Conservation (phyloP, 2,888 invertebrate genomes). For the Ectropis crepuscularia region DNA sequence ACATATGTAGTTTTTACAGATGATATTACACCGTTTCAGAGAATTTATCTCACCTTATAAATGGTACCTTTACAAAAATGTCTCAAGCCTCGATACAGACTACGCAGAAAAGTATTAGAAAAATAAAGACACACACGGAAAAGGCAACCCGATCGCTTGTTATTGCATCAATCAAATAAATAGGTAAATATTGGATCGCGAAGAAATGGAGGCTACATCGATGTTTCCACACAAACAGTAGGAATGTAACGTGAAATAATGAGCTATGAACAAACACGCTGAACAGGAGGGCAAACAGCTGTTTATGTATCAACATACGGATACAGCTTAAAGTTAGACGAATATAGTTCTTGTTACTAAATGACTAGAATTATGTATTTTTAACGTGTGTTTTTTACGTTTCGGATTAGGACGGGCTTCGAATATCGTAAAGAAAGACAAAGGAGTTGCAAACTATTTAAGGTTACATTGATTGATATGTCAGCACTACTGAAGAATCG, state of each 20-base stretch:
- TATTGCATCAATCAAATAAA: slow-evolving; percentile 52
- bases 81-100: background rate
- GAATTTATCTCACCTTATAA: too few relatives aligned
- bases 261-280: slow-evolving; percentile 66
- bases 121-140: slow-evolving; percentile 21
- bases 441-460: too few relatives aligned
- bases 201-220: slow-evolving; percentile 53
- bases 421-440: too few relatives aligned
- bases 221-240: slow-evolving; percentile 60
- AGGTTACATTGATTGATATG: too few relatives aligned
- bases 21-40: too few relatives aligned
- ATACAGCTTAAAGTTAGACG: slow-evolving; percentile 14
- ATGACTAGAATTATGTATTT: background rate
- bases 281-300: slow-evolving; percentile 55
- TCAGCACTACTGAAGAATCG: too few relatives aligned
- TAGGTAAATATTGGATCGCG: slow-evolving; percentile 51
- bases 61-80: background rate
- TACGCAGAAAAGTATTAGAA: background rate
- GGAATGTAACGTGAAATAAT: slow-evolving; percentile 68
- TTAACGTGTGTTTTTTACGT: too few relatives aligned
- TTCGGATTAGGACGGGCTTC: too few relatives aligned
- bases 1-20: too few relatives aligned
- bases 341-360: slow-evolving; percentile 1
- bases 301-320: slow-evolving; percentile 24
- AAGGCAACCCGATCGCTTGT: slow-evolving; percentile 43